Base-by-base conservation (phyloP, 2,113 vertebrate species). In the Cygnus atratus region DNA sequence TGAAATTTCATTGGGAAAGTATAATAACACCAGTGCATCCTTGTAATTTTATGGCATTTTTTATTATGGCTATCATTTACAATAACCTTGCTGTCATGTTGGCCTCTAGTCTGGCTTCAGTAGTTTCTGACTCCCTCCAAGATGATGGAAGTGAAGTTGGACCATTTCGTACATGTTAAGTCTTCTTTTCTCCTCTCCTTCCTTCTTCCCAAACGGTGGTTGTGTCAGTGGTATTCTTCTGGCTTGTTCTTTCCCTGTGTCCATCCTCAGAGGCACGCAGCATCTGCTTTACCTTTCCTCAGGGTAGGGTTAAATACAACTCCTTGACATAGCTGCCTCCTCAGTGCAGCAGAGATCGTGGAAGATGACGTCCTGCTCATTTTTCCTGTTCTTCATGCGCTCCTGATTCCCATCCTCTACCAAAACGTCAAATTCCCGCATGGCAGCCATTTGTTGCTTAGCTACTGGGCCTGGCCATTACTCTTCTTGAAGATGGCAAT, bases 11-110 rank as follows among this genome's bases (percentile, higher is more conserved):
- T 95, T 95, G 92, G 67, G 65, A 3, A 87, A 91, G 71, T 74
- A 48, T 91, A 70, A 62, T 70, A 95, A 92, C 54, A 87, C 21
- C 35, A 41, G 41, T 65, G 41, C 41, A 52, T 81, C 44, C 78
- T 83, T 85, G 87, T 90, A 80, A 79, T 91, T 91, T 76, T 95
- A 86, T 83, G 90, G 41, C 44, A 72, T 84, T 95, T 92, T 91
- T 92, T 91, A 77, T 93, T 85, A 85, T 2, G 24, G 50, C n/a
- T 88, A 71, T 80, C 1, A 48, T 77, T 86, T 93, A 62, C 65
- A 77, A 46, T 92, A 91, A 63, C 52, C 9, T 19, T 79, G 41
- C 59, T 88, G 63, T 87, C 81, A 25, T 68, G 28, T 20, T 57
- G 18, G 66, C 48, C 37, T 79, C 67, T 83, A 31, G 9, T 87